Evolutionary conservation across 2,797 vertebrate species (phyloP), one percentile per base, ranked within the genome.

Genomic region (Yasuhikotakia modesta): DNA sequence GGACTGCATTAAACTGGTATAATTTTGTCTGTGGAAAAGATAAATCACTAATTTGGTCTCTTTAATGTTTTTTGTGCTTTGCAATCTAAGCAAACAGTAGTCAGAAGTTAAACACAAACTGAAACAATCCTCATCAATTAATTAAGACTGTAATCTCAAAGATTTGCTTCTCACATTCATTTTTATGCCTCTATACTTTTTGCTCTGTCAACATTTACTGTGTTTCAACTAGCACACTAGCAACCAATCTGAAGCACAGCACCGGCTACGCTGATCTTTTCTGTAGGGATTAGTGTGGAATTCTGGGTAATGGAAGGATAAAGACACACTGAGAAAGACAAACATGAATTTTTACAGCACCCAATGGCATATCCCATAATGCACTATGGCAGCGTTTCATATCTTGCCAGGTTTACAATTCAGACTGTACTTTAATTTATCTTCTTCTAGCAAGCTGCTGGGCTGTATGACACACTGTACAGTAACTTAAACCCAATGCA

Each of bases 401-500:
- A 78, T 63, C 46, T 43, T 16, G 7, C 55, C 68, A 78, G 67
- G 58, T 78, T 78, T 78, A 71, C 53, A 68, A 65, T 67, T 43
- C 30, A n/a, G 45, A 43, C 43, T 22, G 30, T n/a, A 19, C 45
- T 78, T 22, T 24, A 46, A 78, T 78, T 64, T 71, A 78, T 30
- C 58, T 45, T 71, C 48, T 43, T 27, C 48, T 48, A 50, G 45
- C 48, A 39, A 70, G 22, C 46, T 35, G 3, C 48, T 30, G 16
- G 11, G 17, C 2, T 63, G 30, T 63, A 30, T 63, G 14, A 63
- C 10, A n/a, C 32, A 60, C 16, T 24, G 66, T 43, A 43, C 39
- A 10, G 39, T 61, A 77, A 77, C 66, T 77, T 30, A 77, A 61
- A 19, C 30, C 0, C 55, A 70, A 70, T 60, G 43, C 55, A 69